Conservation (phyloP, 2,113 vertebrate genomes). For the Nesogale talazaci region DNA sequence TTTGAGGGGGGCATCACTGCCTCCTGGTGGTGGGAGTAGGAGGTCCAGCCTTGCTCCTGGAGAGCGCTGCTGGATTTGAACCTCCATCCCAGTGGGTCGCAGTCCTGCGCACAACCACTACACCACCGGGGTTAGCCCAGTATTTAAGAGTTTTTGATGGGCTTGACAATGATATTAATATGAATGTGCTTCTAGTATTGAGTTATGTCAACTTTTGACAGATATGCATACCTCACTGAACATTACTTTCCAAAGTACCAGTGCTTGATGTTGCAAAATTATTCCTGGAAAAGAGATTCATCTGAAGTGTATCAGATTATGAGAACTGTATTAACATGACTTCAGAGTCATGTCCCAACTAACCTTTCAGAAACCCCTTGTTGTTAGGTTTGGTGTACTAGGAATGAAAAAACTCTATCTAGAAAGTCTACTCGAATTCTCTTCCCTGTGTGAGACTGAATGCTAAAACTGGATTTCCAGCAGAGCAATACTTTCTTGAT, state of each 20-base stretch:
- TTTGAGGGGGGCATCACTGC: no score
- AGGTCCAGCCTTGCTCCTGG: no score
- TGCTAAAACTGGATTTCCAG: neutral
- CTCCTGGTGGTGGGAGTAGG: no score
- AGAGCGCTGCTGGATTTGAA: no score
- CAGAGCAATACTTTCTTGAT: no score
- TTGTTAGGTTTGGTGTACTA: neutral
- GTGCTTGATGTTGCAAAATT: neutral
- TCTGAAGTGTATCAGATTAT: neutral
- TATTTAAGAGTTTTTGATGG: neutral
- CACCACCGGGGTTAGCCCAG: no score
- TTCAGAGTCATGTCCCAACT: neutral
- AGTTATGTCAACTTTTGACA: neutral
- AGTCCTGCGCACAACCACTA: no score
- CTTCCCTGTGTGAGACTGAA: neutral
- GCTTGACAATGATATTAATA: neutral
- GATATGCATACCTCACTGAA: neutral
- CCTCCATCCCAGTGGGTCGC: no score
- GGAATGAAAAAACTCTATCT: neutral
- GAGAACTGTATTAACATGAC: neutral
- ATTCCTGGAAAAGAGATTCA: neutral
- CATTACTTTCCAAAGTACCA: neutral
- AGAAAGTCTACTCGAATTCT: neutral
- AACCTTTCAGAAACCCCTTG: neutral
- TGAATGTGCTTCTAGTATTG: neutral